Evolutionary conservation across 2,797 vertebrate species (phyloP).

Genomic region (Morus bassanus): DNA sequence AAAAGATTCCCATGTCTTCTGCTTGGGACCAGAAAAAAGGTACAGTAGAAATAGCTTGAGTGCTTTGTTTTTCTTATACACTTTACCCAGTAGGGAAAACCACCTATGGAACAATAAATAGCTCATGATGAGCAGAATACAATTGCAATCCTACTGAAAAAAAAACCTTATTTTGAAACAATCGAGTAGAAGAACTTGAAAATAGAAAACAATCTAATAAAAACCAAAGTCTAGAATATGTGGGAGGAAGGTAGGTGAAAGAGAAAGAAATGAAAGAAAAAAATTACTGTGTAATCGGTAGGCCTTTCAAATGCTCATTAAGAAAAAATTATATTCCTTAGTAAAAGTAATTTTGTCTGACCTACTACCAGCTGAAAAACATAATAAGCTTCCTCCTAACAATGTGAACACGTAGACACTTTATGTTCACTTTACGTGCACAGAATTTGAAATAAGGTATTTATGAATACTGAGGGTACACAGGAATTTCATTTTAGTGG

Average conservation of each 20-base stretch:
- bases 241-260: background rate
- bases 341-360: background rate
- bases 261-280: background rate
- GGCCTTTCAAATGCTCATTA: constrained; percentile 5
- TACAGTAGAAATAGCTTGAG: background rate
- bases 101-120: background rate
- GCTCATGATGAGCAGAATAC: background rate
- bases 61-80: background rate
- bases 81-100: background rate
- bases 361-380: background rate
- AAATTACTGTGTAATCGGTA: background rate
- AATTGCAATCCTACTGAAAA: background rate
- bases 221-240: background rate
- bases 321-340: background rate
- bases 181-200: background rate
- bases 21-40: background rate
- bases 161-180: background rate
- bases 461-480: background rate
- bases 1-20: background rate
- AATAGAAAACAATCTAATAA: background rate
- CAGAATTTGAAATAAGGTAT: background rate
- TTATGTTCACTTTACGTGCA: background rate
- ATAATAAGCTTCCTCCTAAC: background rate
- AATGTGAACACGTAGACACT: background rate
- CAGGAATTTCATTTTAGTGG: background rate